phyloP scores from a whole-genome alignment of 2,797 vertebrate genomes.

The Cyclura pinguis region DNA sequence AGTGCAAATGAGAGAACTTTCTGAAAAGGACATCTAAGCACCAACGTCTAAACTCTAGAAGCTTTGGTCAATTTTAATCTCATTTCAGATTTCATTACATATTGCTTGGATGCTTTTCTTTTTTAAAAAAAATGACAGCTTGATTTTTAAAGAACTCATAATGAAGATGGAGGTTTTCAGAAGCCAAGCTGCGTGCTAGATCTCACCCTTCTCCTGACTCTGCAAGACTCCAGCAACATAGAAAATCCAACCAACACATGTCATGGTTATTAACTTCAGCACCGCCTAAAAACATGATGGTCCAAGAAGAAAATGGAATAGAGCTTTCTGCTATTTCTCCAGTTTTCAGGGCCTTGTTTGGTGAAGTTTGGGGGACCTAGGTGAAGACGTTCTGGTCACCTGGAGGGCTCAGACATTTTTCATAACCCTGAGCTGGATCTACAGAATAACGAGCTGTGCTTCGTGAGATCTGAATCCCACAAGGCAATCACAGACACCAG shows the following conservation, averaged over 20 bases:
- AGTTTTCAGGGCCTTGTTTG: neutral
- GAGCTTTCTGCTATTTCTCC: neutral
- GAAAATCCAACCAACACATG: neutral
- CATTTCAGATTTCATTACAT: neutral
- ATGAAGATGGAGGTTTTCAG: neutral
- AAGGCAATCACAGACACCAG: constrained; percentile 7
- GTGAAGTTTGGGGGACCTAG: neutral
- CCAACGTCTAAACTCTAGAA: neutral
- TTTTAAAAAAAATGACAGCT: neutral
- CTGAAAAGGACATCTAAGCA: neutral
- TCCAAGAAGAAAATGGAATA: neutral
- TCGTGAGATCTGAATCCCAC: neutral
- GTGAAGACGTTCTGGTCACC: neutral
- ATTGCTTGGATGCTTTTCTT: neutral
- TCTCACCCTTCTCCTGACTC: no score
- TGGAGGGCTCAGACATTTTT: neutral
- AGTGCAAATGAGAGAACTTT: neutral
- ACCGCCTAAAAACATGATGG: constrained; percentile 3
- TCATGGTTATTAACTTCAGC: neutral
- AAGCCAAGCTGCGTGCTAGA: neutral
- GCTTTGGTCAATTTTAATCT: neutral
- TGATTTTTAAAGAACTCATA: neutral
- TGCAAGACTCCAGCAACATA: neutral
- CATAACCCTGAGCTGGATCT: neutral
- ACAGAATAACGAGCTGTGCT: neutral